These are phyloP conservation scores for Tiphia femorata DNA, from an alignment of 2,888 invertebrate species.

Conservation along the genomic window DNA sequence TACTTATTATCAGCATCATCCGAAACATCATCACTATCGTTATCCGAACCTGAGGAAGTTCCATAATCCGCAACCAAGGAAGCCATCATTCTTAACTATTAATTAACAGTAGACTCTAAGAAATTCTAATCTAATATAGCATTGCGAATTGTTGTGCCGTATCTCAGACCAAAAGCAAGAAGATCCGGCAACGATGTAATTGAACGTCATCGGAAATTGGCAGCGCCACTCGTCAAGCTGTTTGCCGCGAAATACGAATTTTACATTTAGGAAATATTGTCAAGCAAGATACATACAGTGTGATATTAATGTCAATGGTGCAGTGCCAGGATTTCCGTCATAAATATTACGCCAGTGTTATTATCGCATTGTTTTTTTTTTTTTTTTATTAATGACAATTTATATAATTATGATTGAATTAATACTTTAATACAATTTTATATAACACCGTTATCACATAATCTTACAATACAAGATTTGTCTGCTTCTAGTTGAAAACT, in stretches of 20 bases:
- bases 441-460: constrained; percentile 50
- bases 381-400: constrained; percentile 1
- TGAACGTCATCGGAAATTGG: constrained; percentile 12
- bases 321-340: no score
- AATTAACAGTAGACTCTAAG: constrained; percentile 39
- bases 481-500: constrained; percentile 48
- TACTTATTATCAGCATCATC: constrained; percentile 60
- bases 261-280: no score
- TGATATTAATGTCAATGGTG: no score
- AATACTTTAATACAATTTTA: no score
- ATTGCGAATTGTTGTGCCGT: constrained; percentile 36
- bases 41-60: constrained; percentile 72
- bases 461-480: constrained; percentile 39
- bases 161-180: constrained; percentile 16
- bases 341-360: no score
- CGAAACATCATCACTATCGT: constrained; percentile 63
- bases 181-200: constrained; percentile 41
- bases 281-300: no score
- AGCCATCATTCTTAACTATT: constrained; percentile 70
- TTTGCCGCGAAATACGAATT: no score
- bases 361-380: neutral
- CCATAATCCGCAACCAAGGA: constrained; percentile 80
- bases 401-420: no score
- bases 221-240: no score
- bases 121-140: constrained; percentile 46